A percentile compares a stretch with the other conserved stretches of the same genome.
Evolutionary conservation across 2,113 vertebrate genomes (phyloP).

Genomic region (Terrapene triunguis): DNA sequence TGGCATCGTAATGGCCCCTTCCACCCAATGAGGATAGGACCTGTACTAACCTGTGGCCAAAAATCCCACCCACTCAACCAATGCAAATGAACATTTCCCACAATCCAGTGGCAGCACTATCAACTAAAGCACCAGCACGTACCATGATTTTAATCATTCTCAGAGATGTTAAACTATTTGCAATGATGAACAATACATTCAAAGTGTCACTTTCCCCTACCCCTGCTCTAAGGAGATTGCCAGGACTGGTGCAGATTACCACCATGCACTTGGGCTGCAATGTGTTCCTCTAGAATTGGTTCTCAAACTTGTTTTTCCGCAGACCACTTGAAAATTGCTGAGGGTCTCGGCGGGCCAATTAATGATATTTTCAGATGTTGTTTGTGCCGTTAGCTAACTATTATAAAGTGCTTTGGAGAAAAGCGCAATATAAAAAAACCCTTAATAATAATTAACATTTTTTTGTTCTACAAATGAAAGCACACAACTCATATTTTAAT

Average conservation of each 20-base stretch:
- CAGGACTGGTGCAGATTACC: not conserved
- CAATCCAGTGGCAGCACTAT: not conserved
- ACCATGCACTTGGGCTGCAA: fast-evolving
- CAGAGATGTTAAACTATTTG: not conserved
- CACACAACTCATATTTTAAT: too few relatives aligned
- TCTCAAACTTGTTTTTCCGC: too few relatives aligned
- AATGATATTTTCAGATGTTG: too few relatives aligned
- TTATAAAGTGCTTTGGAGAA: too few relatives aligned
- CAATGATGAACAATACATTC: not conserved
- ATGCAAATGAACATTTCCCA: fast-evolving
- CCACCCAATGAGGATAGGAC: fast-evolving
- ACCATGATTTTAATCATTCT: not conserved
- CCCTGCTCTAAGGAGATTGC: not conserved
- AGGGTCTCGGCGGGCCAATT: too few relatives aligned
- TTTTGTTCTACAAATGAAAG: too few relatives aligned
- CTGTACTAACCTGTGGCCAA: not conserved
- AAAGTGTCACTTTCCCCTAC: not conserved
- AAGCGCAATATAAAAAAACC: too few relatives aligned
- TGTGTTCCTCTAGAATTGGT: not conserved
- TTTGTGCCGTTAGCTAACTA: too few relatives aligned
- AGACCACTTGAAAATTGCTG: too few relatives aligned
- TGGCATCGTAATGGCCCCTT: not conserved
- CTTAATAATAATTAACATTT: too few relatives aligned
- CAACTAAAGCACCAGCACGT: not conserved
- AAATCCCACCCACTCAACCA: not conserved